Base-by-base conservation (phyloP, 1,140 invertebrate genomes). In the Bemisia tabaci region DNA sequence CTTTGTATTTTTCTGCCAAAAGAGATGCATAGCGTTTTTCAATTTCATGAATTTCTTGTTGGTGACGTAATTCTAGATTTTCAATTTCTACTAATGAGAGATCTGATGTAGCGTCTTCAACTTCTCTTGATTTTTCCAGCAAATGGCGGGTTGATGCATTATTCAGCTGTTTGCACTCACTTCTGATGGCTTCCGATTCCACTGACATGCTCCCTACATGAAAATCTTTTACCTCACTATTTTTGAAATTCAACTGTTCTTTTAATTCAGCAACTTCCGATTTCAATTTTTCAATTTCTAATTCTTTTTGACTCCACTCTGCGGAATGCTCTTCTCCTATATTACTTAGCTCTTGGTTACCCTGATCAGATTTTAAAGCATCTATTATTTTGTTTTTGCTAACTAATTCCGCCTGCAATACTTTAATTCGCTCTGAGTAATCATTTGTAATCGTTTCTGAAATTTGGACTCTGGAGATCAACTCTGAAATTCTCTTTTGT, bases 401-500 rank as follows among this genome's bases (percentile, higher is more conserved):
- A 48, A 48, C 17, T 17, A 48, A 48, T 48, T 48, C 17, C n/a
- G n/a, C n/a, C n/a, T n/a, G n/a, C n/a, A n/a, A n/a, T n/a, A n/a
- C n/a, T n/a, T n/a, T n/a, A n/a, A n/a, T n/a, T n/a, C n/a, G n/a
- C 17, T 48, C 33, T 48, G 33, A 48, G 17, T 48, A 9, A 5
- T 48, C 33, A 48, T 48, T 48, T 9, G 17, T 5, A 17, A 48
- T 17, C 5, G 17, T 9, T 48, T 48, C 33, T 9, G 17, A 48
- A 9, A 9, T 48, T 17, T 48, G 33, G 5, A 9, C 17, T 48
- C 17, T 17, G 5, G 17, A 48, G 24, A 61, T n/a, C 33, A 48
- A 48, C 17, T 48, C 33, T 9, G 5, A 9, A 48, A 48, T 17
- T 48, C 73, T 60, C 69, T 67, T 22, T 73, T 75, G 68, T 62